Evolutionary conservation across 2,888 invertebrate genomes (phyloP).

Genomic region (Seira sanloemensis): DNA sequence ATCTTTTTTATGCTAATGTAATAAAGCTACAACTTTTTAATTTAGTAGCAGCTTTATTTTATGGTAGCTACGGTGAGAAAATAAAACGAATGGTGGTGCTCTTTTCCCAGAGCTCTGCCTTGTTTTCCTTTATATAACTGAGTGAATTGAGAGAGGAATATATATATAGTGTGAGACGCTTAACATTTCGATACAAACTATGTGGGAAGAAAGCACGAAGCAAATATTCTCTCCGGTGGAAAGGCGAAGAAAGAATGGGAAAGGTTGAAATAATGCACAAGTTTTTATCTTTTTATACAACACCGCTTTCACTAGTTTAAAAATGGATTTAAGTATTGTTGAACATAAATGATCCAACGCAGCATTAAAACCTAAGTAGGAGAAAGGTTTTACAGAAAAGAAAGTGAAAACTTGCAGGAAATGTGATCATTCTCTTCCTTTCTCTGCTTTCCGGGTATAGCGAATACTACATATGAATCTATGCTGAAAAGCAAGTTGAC

Average conservation of each 20-base stretch:
- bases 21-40: constrained; percentile 67
- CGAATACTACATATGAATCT: not conserved
- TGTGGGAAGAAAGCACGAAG: constrained; percentile 2
- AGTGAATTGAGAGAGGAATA: too few relatives aligned
- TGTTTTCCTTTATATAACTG: not conserved
- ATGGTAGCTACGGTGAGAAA: constrained; percentile 46
- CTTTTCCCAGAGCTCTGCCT: not conserved
- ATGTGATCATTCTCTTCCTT: not conserved
- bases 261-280: not conserved
- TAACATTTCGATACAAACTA: too few relatives aligned
- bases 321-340: constrained; percentile 20
- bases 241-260: not conserved
- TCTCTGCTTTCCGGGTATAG: not conserved
- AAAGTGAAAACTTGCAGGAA: not conserved
- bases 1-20: constrained; percentile 67
- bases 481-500: not conserved
- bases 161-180: too few relatives aligned
- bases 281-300: not conserved
- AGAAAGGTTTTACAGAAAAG: not conserved
- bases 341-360: not conserved
- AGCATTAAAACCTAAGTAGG: not conserved
- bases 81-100: constrained; percentile 16
- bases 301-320: not conserved
- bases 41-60: constrained; percentile 64
- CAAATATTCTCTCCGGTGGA: too few relatives aligned